A percentile compares a stretch with the other conserved stretches of the same genome.
phyloP scores from a whole-genome alignment of 1,140 invertebrate genomes.

The Zaprionus vittiger region DNA sequence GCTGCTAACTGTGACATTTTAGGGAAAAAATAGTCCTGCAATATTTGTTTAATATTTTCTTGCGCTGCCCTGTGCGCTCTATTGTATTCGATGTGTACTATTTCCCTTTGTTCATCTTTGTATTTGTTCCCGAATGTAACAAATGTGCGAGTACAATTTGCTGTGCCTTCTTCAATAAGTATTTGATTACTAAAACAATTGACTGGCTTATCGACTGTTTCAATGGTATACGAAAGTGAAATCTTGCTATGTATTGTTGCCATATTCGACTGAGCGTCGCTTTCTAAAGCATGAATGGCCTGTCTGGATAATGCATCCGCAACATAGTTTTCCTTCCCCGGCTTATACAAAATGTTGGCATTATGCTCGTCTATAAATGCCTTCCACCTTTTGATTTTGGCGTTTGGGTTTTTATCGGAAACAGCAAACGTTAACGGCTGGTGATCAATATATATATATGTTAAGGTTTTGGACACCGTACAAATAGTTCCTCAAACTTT shows the following conservation, averaged over 20 bases:
- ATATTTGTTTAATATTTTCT: too few species aligned
- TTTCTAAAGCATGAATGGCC: neutral
- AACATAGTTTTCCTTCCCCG: constrained; percentile 1
- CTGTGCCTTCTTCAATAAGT: neutral
- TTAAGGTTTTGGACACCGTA: neutral
- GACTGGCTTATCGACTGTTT: neutral
- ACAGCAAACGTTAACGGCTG: constrained; percentile 14
- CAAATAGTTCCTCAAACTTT: neutral
- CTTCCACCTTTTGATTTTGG: too few species aligned
- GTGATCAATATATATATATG: constrained; percentile 8
- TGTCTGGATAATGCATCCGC: neutral
- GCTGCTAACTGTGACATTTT: too few species aligned
- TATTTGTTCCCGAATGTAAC: neutral
- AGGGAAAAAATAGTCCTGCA: too few species aligned
- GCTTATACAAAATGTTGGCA: too few species aligned
- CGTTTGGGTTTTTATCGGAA: too few species aligned
- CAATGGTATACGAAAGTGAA: neutral
- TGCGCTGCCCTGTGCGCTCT: too few species aligned
- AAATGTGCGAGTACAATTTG: neutral
- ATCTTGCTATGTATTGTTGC: neutral
- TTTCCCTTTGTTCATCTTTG: neutral
- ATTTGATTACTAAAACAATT: neutral
- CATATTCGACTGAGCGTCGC: neutral
- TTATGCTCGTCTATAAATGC: too few species aligned
- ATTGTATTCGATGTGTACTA: too few species aligned